These are phyloP conservation scores for Mastomys natalensis DNA, from an alignment of 2,113 vertebrate species.

Conservation along the genomic window DNA sequence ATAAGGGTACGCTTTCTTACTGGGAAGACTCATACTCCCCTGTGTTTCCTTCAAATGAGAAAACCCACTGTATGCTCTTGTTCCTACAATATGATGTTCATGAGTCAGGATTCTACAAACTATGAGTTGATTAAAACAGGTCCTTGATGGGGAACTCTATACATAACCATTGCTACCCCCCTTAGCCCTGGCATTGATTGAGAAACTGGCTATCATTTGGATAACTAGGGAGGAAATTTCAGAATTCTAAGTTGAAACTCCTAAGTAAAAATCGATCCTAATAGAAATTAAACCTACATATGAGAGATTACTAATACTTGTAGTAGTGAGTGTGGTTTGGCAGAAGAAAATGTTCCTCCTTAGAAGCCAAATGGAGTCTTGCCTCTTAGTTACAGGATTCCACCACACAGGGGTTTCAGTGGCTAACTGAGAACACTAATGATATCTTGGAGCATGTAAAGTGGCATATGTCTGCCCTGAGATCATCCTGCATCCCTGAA, in stretches of 20 bases:
- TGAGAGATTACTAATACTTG: not conserved
- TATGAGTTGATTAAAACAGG: constrained; percentile 3
- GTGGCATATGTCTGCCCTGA: constrained; percentile 74
- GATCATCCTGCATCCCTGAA: constrained; percentile 64
- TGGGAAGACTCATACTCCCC: not conserved
- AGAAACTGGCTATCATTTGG: constrained; percentile 10
- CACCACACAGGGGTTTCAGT: not conserved
- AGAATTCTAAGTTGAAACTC: constrained; percentile 53
- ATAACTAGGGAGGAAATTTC: constrained; percentile 26
- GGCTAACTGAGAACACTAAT: constrained; percentile 39
- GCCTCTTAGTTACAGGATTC: constrained; percentile 36
- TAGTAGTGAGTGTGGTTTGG: not conserved
- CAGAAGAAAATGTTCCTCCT: constrained; percentile 54
- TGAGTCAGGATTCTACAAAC: not conserved
- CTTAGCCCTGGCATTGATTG: not conserved
- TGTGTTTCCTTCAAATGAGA: not conserved
- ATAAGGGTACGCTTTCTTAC: not conserved
- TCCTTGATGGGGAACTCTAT: not conserved
- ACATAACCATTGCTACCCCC: no score
- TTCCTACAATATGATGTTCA: not conserved
- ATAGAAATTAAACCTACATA: not conserved
- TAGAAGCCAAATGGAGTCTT: constrained; percentile 48
- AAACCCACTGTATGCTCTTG: not conserved
- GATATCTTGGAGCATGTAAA: constrained; percentile 11
- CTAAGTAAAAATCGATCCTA: not conserved